A percentile compares a stretch with the other conserved stretches of the same genome.
Evolutionary conservation across 2,888 invertebrate species (phyloP).

Genomic region (Cosmorhoe ocellata): DNA sequence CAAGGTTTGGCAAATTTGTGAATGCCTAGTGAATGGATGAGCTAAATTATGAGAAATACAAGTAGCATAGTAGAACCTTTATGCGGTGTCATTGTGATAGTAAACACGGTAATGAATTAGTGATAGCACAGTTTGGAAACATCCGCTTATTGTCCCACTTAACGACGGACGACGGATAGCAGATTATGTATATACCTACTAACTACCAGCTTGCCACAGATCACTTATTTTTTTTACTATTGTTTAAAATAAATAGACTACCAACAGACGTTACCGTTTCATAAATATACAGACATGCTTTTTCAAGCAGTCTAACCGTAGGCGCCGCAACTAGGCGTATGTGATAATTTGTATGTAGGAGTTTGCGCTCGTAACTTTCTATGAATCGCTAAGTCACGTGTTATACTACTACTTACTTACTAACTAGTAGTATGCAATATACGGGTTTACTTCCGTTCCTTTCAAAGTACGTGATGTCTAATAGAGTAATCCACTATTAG

Average conservation of each 20-base stretch:
- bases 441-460: conserved; percentile 53
- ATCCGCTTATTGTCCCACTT: conserved; percentile 13
- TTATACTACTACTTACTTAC: conserved; percentile 14
- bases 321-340: conserved; percentile 17
- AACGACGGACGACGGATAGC: neutral
- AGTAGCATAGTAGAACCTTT: conserved; percentile 26
- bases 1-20: conserved; percentile 65
- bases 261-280: neutral
- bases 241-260: too few relatives aligned
- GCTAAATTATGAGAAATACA: conserved; percentile 51
- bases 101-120: conserved; percentile 24
- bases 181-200: neutral
- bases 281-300: conserved; percentile 7
- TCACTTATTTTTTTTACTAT: neutral
- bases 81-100: conserved; percentile 16
- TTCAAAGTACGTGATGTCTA: conserved; percentile 45
- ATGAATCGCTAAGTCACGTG: conserved; percentile 35
- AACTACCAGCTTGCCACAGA: neutral
- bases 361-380: conserved; percentile 31
- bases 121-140: conserved; percentile 20
- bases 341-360: conserved; percentile 35
- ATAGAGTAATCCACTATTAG: conserved; percentile 34
- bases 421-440: conserved; percentile 37
- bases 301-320: conserved; percentile 17
- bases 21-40: conserved; percentile 49